Conservation (phyloP, 2,797 vertebrate genomes). For the Alca torda region DNA sequence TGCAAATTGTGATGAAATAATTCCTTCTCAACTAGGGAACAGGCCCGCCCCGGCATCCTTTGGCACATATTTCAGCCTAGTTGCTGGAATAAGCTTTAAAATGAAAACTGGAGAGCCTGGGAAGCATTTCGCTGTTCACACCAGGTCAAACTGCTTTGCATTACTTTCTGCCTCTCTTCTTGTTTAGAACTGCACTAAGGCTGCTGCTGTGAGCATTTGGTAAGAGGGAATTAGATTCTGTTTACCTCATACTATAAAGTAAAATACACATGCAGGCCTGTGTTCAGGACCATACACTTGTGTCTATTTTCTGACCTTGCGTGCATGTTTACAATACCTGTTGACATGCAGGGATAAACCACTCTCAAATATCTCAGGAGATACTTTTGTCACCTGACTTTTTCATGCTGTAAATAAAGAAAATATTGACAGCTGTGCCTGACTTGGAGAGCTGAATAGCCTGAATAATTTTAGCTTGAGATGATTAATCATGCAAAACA, state of each 20-base stretch:
- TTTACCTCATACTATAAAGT: not conserved
- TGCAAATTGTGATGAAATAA: not conserved
- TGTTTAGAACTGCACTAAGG: not conserved
- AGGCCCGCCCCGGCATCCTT: not conserved
- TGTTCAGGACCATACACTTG: not conserved
- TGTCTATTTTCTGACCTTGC: not conserved
- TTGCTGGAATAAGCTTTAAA: not conserved
- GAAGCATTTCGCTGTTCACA: not conserved
- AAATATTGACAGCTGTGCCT: not conserved
- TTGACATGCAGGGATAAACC: not conserved
- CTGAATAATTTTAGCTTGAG: conserved; percentile 16
- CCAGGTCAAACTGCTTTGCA: not conserved
- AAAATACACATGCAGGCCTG: not conserved
- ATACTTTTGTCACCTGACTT: not conserved
- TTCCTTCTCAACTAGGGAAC: not conserved
- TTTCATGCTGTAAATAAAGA: not conserved
- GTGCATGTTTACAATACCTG: not conserved
- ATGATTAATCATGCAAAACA: conserved; percentile 12
- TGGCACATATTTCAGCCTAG: not conserved
- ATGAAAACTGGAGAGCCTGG: not conserved
- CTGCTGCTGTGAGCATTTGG: not conserved
- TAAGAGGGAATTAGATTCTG: not conserved
- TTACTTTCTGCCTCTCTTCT: not conserved
- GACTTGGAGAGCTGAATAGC: not conserved
- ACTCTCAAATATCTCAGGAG: not conserved